phyloP scores from a whole-genome alignment of 2,113 vertebrate genomes.

The Guaruba guarouba region DNA sequence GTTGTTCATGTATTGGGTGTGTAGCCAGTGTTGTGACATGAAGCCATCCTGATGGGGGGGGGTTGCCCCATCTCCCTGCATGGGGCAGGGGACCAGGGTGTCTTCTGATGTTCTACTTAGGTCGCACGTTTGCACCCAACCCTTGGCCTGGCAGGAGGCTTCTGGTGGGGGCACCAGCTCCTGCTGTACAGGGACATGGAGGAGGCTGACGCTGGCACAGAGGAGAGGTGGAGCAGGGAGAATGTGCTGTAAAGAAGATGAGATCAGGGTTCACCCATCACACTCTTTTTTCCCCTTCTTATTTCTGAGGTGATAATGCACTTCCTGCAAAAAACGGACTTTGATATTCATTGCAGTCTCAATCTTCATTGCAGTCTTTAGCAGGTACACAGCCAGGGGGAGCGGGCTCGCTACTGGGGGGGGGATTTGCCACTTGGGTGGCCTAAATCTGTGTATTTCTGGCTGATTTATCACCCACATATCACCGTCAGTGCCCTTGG shows the following conservation, averaged over 20 bases:
- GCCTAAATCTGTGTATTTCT: background rate
- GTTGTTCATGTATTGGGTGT: rapidly evolving
- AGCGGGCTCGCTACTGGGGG: background rate
- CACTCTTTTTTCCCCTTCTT: background rate
- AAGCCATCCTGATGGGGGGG: rapidly evolving
- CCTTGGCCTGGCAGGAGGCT: background rate
- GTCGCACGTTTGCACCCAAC: rapidly evolving
- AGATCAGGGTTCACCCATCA: background rate
- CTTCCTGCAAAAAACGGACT: background rate
- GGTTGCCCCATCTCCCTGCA: rapidly evolving
- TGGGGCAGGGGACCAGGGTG: background rate
- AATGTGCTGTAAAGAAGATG: background rate
- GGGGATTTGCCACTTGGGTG: background rate
- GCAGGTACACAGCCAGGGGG: background rate
- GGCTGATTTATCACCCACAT: background rate
- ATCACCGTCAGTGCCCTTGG: background rate
- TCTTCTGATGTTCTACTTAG: background rate
- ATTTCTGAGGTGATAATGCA: background rate
- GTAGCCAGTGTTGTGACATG: rapidly evolving
- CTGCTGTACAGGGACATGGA: rapidly evolving
- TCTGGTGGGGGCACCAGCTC: background rate
- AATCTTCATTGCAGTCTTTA: background rate
- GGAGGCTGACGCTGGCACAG: background rate
- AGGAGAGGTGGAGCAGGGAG: background rate
- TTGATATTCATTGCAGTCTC: background rate